Conservation (phyloP, 2,797 vertebrate genomes). For the Cephalopachus bancanus region DNA sequence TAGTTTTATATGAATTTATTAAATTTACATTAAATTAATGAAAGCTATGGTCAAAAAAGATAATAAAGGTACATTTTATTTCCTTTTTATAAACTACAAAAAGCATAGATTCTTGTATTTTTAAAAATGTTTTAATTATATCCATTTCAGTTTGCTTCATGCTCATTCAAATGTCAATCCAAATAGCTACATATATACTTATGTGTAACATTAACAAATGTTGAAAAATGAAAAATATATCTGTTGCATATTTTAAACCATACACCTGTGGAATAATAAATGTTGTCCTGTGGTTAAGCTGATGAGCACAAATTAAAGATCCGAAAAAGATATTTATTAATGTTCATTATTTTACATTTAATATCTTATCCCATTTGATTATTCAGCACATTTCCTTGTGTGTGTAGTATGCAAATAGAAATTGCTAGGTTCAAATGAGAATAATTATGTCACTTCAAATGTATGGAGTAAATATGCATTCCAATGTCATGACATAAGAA, state of each 20-base stretch:
- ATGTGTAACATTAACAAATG: background rate
- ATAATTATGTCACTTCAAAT: constrained; percentile 9
- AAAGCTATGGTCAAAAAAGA: background rate
- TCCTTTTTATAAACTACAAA: background rate
- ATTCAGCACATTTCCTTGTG: background rate
- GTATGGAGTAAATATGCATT: background rate
- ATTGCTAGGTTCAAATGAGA: constrained; percentile 2
- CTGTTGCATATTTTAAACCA: constrained; percentile 58
- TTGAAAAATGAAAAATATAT: constrained; percentile 54
- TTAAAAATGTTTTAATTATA: constrained; percentile 25
- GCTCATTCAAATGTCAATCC: constrained; percentile 44
- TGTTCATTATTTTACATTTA: constrained; percentile 27
- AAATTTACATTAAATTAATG: constrained; percentile 54
- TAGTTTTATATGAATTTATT: background rate
- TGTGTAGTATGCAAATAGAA: background rate
- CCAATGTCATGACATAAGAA: background rate
- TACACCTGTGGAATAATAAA: constrained; percentile 67
- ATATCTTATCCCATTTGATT: constrained; percentile 32
- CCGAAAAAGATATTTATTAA: constrained; percentile 63
- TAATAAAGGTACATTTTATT: constrained; percentile 5
- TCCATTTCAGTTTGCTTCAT: background rate
- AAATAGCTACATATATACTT: background rate
- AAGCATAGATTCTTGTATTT: constrained; percentile 24
- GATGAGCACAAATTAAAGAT: constrained; percentile 69
- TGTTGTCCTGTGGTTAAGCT: background rate